phyloP scores from a whole-genome alignment of 2,113 vertebrate species.

The Ailurus styani region DNA sequence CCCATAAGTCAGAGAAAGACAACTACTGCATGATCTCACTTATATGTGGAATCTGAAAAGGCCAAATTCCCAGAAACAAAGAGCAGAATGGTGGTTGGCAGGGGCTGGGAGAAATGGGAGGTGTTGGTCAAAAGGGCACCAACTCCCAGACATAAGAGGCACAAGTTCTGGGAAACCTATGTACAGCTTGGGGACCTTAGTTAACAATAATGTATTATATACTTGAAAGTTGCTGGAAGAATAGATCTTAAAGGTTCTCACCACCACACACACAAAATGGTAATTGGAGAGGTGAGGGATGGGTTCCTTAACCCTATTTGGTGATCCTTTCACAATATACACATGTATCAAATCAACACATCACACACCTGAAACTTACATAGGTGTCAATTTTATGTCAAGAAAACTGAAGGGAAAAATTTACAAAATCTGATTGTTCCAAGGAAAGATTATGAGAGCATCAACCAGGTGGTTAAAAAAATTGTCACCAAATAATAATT shows the following conservation, averaged over 20 bases:
- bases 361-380: neutral
- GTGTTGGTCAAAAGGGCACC: neutral
- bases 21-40: neutral
- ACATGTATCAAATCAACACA: neutral
- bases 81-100: neutral
- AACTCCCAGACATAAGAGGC: neutral
- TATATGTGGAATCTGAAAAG: neutral
- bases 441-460: conserved; percentile 49
- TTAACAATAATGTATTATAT: neutral
- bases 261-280: neutral
- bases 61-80: neutral
- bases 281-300: neutral
- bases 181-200: neutral
- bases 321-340: neutral
- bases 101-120: neutral
- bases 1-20: neutral
- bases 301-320: neutral
- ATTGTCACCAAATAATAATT: conserved; percentile 37
- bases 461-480: conserved; percentile 2
- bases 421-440: conserved; percentile 45
- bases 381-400: neutral
- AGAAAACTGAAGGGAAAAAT: neutral
- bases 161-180: neutral
- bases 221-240: neutral
- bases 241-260: neutral